phyloP scores from a whole-genome alignment of 2,888 invertebrate species.

The Acrocera orbiculus region DNA sequence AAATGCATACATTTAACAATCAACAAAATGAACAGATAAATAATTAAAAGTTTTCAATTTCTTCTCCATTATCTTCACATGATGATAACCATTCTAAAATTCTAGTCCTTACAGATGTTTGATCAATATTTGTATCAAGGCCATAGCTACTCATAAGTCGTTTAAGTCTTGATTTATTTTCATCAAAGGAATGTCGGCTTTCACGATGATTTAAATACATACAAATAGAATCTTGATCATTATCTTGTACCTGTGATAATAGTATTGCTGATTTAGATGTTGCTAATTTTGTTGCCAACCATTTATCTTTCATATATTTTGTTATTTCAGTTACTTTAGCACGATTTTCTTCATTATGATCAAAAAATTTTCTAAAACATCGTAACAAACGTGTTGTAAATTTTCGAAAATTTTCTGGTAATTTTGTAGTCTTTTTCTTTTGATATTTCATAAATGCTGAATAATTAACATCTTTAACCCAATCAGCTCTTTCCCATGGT shows the following conservation, averaged over 20 bases:
- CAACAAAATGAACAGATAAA: too few species aligned
- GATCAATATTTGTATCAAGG: slow-evolving; percentile 44
- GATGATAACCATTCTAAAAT: slow-evolving; percentile 50
- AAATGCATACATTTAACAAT: too few species aligned
- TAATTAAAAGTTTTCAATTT: slow-evolving; percentile 5
- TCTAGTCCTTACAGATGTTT: slow-evolving; percentile 39
- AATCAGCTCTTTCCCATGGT: slow-evolving; percentile 53
- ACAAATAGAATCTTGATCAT: slow-evolving; percentile 34
- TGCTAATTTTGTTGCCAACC: slow-evolving; percentile 37
- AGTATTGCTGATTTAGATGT: slow-evolving; percentile 35
- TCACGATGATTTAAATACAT: slow-evolving; percentile 36
- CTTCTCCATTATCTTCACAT: slow-evolving; percentile 28
- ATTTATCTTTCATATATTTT: slow-evolving; percentile 42
- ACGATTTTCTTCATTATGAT: slow-evolving; percentile 48
- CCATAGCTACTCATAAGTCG: slow-evolving; percentile 41
- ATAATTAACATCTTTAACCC: slow-evolving; percentile 53
- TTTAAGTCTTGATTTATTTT: slow-evolving; percentile 36
- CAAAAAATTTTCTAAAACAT: slow-evolving; percentile 50
- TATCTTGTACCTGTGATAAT: slow-evolving; percentile 21
- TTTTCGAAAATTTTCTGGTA: slow-evolving; percentile 38
- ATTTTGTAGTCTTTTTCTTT: slow-evolving; percentile 40
- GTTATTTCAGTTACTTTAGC: slow-evolving; percentile 39
- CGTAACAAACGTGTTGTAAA: slow-evolving; percentile 52
- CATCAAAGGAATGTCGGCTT: slow-evolving; percentile 34
- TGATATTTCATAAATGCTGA: slow-evolving; percentile 48